Percentiles rank a stretch among this genome's conserved stretches.
Evolutionary conservation across 2,797 vertebrate species (phyloP).

Genomic region (Coregonus suidteri): DNA sequence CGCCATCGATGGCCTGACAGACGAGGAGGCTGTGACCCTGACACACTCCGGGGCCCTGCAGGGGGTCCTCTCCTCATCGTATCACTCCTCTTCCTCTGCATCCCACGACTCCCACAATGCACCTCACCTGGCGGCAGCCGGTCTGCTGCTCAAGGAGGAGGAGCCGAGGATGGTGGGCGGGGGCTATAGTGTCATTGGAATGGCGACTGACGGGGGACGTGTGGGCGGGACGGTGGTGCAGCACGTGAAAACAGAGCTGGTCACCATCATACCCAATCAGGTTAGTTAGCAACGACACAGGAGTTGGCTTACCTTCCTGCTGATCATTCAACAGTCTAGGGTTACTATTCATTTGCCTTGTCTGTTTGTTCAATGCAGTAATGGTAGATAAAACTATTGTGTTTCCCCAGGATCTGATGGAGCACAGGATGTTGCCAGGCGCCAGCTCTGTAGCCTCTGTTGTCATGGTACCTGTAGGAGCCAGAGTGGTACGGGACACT

Average conservation of each 20-base stretch:
- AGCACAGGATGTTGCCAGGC: constrained; percentile 74
- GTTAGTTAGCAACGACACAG: constrained; percentile 48
- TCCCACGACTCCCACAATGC: constrained; percentile 11
- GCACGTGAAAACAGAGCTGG: constrained; percentile 69
- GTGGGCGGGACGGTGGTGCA: constrained; percentile 45
- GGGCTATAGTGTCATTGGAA: constrained; percentile 68
- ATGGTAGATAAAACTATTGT: constrained; percentile 15
- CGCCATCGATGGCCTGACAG: constrained; percentile 74
- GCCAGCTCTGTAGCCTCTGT: constrained; percentile 83
- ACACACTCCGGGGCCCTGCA: constrained; percentile 48
- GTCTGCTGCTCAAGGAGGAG: constrained; percentile 76
- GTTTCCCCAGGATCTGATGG: constrained; percentile 78
- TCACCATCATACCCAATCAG: constrained; percentile 75
- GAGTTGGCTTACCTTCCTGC: neutral
- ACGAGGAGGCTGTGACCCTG: constrained; percentile 67
- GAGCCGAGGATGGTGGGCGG: constrained; percentile 69
- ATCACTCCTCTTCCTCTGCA: constrained; percentile 27
- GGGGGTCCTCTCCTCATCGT: constrained; percentile 70
- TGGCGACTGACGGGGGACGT: constrained; percentile 76
- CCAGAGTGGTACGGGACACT: constrained; percentile 77
- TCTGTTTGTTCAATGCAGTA: neutral
- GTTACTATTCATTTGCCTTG: neutral
- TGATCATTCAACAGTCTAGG: neutral
- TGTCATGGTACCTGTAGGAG: constrained; percentile 88
- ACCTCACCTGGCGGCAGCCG: constrained; percentile 52